Evolutionary conservation across 2,797 vertebrate species (phyloP).

Genomic region (Hephaestus fuliginosus): DNA sequence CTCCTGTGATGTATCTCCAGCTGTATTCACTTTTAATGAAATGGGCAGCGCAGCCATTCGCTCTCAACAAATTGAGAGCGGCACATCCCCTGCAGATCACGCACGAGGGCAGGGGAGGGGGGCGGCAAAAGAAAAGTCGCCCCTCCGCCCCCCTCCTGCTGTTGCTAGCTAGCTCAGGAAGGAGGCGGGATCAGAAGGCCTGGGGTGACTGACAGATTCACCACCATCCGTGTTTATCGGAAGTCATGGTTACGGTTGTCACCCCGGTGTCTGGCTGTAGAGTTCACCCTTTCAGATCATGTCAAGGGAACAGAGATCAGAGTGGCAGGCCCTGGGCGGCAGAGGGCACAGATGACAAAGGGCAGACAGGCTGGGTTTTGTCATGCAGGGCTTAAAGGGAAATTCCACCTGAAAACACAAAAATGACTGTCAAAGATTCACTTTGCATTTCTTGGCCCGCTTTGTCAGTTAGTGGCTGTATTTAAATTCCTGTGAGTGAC

Average conservation of each 20-base stretch:
- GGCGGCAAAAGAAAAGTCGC: constrained; percentile 48
- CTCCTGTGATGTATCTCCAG: constrained; percentile 51
- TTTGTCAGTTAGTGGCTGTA: background rate
- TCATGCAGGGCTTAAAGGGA: constrained; percentile 29
- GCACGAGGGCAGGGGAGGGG: background rate
- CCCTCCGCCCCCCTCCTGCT: constrained; percentile 34
- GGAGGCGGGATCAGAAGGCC: constrained; percentile 14
- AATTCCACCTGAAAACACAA: constrained; percentile 16
- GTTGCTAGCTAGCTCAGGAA: constrained; percentile 36
- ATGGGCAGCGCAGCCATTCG: constrained; percentile 38
- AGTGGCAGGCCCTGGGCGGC: constrained; percentile 36
- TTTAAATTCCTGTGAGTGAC: background rate
- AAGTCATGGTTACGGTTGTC: constrained; percentile 55
- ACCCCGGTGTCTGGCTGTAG: constrained; percentile 3
- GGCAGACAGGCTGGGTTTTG: constrained; percentile 26
- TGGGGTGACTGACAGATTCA: constrained; percentile 41
- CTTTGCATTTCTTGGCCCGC: constrained; percentile 39
- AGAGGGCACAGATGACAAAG: constrained; percentile 41
- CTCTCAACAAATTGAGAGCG: constrained; percentile 44
- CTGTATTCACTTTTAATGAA: constrained; percentile 53
- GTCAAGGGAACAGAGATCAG: constrained; percentile 44
- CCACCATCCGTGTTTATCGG: constrained; percentile 27
- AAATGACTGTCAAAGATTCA: constrained; percentile 15
- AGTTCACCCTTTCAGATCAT: constrained; percentile 49
- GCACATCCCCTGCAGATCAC: constrained; percentile 50